Conservation (phyloP, 2,888 invertebrate genomes). For the Dynastes tityus region DNA sequence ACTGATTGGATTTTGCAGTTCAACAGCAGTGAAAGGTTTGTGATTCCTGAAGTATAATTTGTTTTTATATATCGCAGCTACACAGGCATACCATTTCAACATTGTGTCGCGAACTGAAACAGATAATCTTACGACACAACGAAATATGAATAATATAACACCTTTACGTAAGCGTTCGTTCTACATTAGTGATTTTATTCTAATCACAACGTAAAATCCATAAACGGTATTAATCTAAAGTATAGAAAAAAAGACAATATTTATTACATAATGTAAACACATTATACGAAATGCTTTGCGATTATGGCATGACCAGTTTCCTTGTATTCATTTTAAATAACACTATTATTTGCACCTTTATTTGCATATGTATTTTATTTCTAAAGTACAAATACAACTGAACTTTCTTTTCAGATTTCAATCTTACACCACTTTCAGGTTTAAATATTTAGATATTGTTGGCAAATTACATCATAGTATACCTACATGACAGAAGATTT, state of each 20-base stretch:
- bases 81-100: not conserved
- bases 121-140: constrained; percentile 1
- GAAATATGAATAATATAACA: constrained; percentile 1
- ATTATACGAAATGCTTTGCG: not conserved
- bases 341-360: not conserved
- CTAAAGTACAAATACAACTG: no score
- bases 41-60: constrained; percentile 23
- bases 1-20: constrained; percentile 18
- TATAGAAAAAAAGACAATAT: constrained; percentile 28
- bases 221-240: not conserved
- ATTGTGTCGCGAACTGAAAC: not conserved
- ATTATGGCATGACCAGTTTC: no score
- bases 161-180: not conserved
- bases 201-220: not conserved
- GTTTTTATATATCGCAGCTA: constrained; percentile 5
- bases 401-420: no score
- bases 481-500: no score
- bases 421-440: no score
- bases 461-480: no score
- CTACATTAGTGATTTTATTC: not conserved
- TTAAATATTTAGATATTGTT: no score
- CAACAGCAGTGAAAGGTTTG: constrained; percentile 17
- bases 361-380: not conserved
- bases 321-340: no score
- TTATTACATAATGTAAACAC: constrained; percentile 4